Evolutionary conservation across 2,888 invertebrate genomes (phyloP).

Genomic region (Hyalella azteca): DNA sequence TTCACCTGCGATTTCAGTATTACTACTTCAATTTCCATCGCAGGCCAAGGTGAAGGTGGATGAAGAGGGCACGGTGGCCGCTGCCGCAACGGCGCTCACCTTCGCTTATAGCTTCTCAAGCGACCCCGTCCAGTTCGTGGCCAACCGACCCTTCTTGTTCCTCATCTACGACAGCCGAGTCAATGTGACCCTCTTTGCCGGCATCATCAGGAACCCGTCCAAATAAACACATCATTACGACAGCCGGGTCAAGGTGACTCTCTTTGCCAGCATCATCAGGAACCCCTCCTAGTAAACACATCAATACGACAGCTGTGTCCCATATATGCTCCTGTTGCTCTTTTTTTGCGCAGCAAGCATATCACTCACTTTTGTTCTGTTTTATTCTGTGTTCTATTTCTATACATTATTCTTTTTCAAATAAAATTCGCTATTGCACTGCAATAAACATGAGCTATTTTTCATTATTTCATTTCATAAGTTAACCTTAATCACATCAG

Average conservation of each 20-base stretch:
- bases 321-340: too few relatives aligned
- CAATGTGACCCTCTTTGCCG: constrained; percentile 38
- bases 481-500: too few relatives aligned
- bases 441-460: too few relatives aligned
- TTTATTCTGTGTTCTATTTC: too few relatives aligned
- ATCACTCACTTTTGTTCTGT: too few relatives aligned
- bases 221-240: too few relatives aligned
- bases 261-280: constrained; percentile 41
- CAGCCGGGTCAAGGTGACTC: constrained; percentile 26
- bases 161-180: constrained; percentile 37
- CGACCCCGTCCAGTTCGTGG: constrained; percentile 2
- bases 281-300: constrained; percentile 26
- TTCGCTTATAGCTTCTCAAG: constrained; percentile 20
- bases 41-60: constrained; percentile 49
- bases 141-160: constrained; percentile 46
- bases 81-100: constrained; percentile 46
- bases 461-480: too few relatives aligned
- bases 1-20: not conserved
- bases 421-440: too few relatives aligned
- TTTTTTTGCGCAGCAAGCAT: too few relatives aligned
- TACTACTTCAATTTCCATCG: not conserved
- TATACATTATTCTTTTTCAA: too few relatives aligned
- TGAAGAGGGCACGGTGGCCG: constrained; percentile 53
- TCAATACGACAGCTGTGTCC: too few relatives aligned
- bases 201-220: constrained; percentile 37